Base-by-base conservation (phyloP, 2,888 invertebrate genomes). In the Drosophila silvestris region DNA sequence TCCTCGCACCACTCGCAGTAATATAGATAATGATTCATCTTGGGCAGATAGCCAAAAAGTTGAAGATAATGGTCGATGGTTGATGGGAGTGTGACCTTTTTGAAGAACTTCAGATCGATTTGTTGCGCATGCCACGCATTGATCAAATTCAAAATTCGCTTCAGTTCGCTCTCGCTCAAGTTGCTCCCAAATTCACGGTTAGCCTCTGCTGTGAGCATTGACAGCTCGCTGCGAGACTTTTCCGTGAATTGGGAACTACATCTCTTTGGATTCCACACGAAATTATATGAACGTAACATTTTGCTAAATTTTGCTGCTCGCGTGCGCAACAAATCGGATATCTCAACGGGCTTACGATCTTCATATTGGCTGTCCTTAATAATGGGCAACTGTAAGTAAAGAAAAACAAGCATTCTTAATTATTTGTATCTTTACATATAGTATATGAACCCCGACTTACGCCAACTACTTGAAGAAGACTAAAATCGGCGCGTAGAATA, bases 1-100 rank as follows among this genome's bases (percentile, higher is more conserved):
- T 83, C 71, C 1, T 80, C 66, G 30, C 91, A 91, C 44, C 68
- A 79, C n/a, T 91, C 90, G 54, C 91, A 91, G 56, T 77, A 83
- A 50, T 71, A 86, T 0, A 65, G 16, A 47, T 73, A 81, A 16
- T 70, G 74, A 32, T 62, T 77, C 5, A 77, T 60, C n/a, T 79
- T 84, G 6, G 91, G 83, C 30, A 91, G 57, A 61, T 66, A 91
- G 3, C 35, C 26, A 56, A 91, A 90, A 16, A 85, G 53, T 2
- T 69, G 33, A 10, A 91, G 58, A 76, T 84, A 85, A 39, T 79
- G 37, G 22, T 77, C 68, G 1, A 53, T 32, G 6, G 63, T 33
- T 0, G 61, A 1, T 2, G 81, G 60, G 3, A 79, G 61, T 6
- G n/a, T 39, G 2, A 57, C 56, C 50, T 91, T 90, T n/a, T 70